phyloP scores from a whole-genome alignment of 92 coral and sea anemone species.

The Zoanthus sansibaricus region DNA sequence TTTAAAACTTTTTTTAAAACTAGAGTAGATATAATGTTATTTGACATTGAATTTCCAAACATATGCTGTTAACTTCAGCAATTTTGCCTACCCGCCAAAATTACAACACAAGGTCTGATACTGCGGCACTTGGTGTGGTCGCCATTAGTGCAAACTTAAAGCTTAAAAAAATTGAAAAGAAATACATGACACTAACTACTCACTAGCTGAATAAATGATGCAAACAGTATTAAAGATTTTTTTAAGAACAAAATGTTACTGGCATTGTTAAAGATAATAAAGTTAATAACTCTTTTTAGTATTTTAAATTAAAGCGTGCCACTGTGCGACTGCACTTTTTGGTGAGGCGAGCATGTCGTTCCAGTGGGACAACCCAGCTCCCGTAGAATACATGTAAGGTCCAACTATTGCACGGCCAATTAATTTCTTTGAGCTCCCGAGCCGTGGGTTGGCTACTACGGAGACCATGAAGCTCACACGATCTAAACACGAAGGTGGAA shows the following conservation, averaged over 20 bases:
- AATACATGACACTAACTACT: no score
- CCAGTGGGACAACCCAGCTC: slow-evolving; percentile 95
- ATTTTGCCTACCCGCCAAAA: no score
- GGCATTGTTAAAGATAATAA: not conserved
- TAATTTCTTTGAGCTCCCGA: slow-evolving; percentile 81
- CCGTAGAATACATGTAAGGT: slow-evolving; percentile 92
- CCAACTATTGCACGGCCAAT: slow-evolving; percentile 92
- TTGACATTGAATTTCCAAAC: no score
- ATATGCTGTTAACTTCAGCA: no score
- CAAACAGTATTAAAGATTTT: no score
- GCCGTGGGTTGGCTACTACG: slow-evolving; percentile 71
- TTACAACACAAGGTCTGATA: no score
- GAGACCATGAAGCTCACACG: slow-evolving; percentile 88
- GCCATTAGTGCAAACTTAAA: no score
- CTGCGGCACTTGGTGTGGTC: no score
- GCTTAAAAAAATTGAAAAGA: no score
- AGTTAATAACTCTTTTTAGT: slow-evolving; percentile 12
- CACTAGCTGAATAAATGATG: no score
- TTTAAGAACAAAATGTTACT: not conserved
- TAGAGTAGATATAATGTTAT: no score
- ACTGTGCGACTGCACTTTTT: slow-evolving; percentile 87
- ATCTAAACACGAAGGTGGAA: slow-evolving; percentile 75
- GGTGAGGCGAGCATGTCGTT: slow-evolving; percentile 88
- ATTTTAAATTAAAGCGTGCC: slow-evolving; percentile 85
- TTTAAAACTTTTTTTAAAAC: no score